Base-by-base conservation (phyloP, 2,797 vertebrate species). In the Columba guinea region DNA sequence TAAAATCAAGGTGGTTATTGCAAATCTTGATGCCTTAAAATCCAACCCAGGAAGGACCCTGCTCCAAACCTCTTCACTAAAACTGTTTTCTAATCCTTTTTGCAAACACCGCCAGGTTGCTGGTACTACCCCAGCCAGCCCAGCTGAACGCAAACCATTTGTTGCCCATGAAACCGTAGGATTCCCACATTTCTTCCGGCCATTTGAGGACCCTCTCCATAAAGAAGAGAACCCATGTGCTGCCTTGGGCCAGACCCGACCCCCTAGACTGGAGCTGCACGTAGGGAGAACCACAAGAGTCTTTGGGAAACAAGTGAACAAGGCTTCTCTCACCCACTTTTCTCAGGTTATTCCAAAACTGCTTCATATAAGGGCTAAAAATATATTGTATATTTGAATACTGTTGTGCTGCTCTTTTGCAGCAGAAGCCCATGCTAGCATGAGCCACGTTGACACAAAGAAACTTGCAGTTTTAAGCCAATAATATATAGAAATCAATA, bases 391-490 rank as follows among this genome's bases (percentile, higher is more conserved):
- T 53, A 35, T 85, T 76, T 82, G 75, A 81, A 83, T 56, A 91
- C 37, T 63, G 32, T n/a, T 23, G 24, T 12, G 37, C 46, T 75
- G 58, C 28, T 39, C 76, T 70, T 85, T 87, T 83, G 48, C n/a
- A 91, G 80, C 87, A 91, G 85, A 20, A 53, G 87, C 35, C 35
- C 55, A 53, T 41, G 37, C 82, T 81, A n/a, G 49, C 85, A 67
- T 79, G 37, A 91, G 64, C 62, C 80, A 15, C 8, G 59, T 64
- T 70, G 87, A 79, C 53, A 65, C 78, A 84, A 23, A 37, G 81
- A 86, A 46, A 87, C 59, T 84, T 73, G 79, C 68, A 87, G 69
- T 70, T 95, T 64, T 59, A 87, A 93, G 90, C 64, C 34, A 75
- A 49, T 90, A 93, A 67, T 78, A 87, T 55, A 85, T 24, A 68